Percentiles rank a stretch among this genome's conserved stretches.
Evolutionary conservation across 2,113 vertebrate genomes (phyloP).

Genomic region (Glaucidium brasilianum): DNA sequence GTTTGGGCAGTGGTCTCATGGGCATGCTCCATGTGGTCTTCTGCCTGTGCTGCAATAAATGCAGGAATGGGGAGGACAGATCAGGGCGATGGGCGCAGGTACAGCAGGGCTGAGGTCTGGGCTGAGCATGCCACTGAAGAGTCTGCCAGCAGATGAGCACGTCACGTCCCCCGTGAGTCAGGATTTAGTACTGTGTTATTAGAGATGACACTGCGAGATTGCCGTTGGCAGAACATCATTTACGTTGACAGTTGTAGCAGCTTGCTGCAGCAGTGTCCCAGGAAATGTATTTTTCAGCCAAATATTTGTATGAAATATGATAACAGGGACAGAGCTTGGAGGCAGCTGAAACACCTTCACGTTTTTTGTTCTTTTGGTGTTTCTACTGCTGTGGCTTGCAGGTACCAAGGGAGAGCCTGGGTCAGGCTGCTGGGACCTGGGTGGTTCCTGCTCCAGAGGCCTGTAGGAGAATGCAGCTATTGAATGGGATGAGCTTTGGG

Average conservation of each 20-base stretch:
- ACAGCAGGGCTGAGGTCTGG: neutral
- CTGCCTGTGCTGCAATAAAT: neutral
- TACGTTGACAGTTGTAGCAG: slow-evolving; percentile 47
- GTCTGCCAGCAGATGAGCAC: slow-evolving; percentile 18
- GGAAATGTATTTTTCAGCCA: slow-evolving; percentile 59
- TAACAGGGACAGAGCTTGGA: slow-evolving; percentile 31
- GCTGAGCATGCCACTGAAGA: neutral
- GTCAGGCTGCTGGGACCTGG: neutral
- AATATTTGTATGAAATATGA: slow-evolving; percentile 53
- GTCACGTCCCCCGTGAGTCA: neutral
- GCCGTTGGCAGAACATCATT: slow-evolving; percentile 60
- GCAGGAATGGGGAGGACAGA: neutral
- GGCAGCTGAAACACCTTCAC: slow-evolving; percentile 1
- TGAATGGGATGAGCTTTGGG: neutral
- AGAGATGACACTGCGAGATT: slow-evolving; percentile 40
- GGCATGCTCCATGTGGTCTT: fast-evolving
- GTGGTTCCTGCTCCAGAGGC: neutral
- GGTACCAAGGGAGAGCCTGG: neutral
- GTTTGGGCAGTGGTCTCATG: neutral
- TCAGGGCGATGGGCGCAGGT: neutral
- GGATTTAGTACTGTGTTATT: slow-evolving; percentile 40
- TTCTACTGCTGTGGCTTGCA: neutral
- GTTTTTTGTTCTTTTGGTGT: neutral
- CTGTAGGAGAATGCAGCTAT: neutral
- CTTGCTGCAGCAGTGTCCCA: slow-evolving; percentile 47